These are phyloP conservation scores for Epinephelus moara DNA, from an alignment of 2,113 vertebrate species.

Conservation along the genomic window DNA sequence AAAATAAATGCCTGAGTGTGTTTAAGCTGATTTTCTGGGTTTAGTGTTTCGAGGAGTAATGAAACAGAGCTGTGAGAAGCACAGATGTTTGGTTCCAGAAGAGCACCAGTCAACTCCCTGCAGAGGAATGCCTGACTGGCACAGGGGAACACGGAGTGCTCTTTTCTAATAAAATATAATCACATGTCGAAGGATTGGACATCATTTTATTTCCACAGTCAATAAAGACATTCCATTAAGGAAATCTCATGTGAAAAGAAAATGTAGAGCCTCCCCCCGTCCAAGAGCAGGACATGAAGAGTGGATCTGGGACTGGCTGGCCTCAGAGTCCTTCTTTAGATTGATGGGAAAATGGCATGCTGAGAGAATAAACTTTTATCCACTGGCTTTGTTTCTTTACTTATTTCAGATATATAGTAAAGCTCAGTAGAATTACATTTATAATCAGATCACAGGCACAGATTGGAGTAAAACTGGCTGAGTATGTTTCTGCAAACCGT, in stretches of 20 bases:
- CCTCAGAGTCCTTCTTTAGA: constrained; percentile 1
- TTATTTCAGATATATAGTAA: not conserved
- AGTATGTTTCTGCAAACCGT: no score
- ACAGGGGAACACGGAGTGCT: constrained; percentile 55
- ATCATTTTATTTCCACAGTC: constrained; percentile 70
- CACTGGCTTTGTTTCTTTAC: not conserved
- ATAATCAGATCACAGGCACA: not conserved
- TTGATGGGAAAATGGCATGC: constrained; percentile 18
- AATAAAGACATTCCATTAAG: constrained; percentile 69
- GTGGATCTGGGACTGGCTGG: constrained; percentile 8
- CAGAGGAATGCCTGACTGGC: constrained; percentile 78
- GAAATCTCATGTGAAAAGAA: constrained; percentile 64
- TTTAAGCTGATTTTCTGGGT: constrained; percentile 77
- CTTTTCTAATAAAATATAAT: constrained; percentile 73
- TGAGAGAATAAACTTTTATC: constrained; percentile 28
- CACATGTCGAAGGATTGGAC: constrained; percentile 61
- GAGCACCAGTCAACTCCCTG: constrained; percentile 73
- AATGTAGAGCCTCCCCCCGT: constrained; percentile 15
- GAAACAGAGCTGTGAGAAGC: constrained; percentile 73
- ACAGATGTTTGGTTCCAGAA: constrained; percentile 72
- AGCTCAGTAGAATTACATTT: not conserved
- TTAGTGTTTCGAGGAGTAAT: constrained; percentile 74
- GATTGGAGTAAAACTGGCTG: not conserved
- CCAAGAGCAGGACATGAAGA: constrained; percentile 38
- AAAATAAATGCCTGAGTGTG: constrained; percentile 75